Conservation (phyloP, 2,797 vertebrate species). For the Acanthurus leucopareius region DNA sequence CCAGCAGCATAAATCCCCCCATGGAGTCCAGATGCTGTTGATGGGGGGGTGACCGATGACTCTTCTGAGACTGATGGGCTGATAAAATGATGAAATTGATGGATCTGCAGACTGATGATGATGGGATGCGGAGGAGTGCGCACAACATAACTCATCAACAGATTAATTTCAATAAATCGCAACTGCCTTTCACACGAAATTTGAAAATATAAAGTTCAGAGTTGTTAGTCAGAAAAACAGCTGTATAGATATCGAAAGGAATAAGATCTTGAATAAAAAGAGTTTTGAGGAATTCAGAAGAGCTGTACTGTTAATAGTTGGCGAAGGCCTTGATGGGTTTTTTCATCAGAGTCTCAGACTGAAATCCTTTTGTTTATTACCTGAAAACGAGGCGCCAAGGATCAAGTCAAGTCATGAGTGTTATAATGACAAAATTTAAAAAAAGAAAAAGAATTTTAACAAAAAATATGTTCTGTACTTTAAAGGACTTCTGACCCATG, state of each 20-base stretch:
- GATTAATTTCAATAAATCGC: background rate
- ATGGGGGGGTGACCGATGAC: too few species aligned
- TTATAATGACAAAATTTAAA: background rate
- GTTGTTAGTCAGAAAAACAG: slow-evolving; percentile 7
- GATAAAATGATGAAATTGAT: too few species aligned
- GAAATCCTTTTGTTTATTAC: background rate
- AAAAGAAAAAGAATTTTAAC: background rate
- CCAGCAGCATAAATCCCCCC: too few species aligned
- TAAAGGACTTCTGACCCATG: background rate
- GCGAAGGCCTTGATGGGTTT: slow-evolving; percentile 10
- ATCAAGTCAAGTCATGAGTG: background rate
- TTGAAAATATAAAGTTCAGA: slow-evolving; percentile 11
- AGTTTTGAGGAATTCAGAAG: slow-evolving; percentile 5
- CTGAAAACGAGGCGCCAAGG: background rate
- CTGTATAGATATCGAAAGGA: background rate
- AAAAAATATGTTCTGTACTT: background rate
- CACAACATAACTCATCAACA: too few species aligned
- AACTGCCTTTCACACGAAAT: slow-evolving; percentile 19
- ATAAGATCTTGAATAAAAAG: slow-evolving; percentile 2
- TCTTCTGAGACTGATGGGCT: too few species aligned
- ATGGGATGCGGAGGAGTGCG: too few species aligned
- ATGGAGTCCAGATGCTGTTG: too few species aligned
- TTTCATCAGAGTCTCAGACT: background rate
- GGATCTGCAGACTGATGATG: too few species aligned
- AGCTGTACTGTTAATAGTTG: background rate